Percentiles rank a stretch among this genome's conserved stretches.
Conservation (phyloP, 2,113 vertebrate genomes). For the Gambusia affinis region DNA sequence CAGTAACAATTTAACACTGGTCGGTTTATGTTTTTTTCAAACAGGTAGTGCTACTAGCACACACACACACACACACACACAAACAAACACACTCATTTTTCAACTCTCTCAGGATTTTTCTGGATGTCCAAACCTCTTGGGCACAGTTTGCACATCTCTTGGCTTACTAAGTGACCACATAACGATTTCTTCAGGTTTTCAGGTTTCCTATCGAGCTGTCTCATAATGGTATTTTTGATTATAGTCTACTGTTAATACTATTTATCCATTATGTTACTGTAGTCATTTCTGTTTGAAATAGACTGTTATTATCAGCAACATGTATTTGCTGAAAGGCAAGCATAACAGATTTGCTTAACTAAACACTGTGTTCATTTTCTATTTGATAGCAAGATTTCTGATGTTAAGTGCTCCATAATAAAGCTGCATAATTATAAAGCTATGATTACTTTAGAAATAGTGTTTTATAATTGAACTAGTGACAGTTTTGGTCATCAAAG, state of each 20-base stretch:
- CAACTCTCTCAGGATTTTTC: conserved; percentile 76
- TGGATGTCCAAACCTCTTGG: conserved; percentile 59
- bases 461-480: conserved; percentile 49
- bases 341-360: conserved; percentile 48
- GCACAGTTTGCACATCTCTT: conserved; percentile 74
- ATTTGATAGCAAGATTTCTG: conserved; percentile 30
- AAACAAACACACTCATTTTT: conserved; percentile 48
- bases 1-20: conserved; percentile 77
- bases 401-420: conserved; percentile 49
- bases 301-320: conserved; percentile 49
- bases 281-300: conserved; percentile 69
- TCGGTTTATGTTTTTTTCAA: conserved; percentile 52
- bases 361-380: conserved; percentile 65
- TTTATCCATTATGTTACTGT: conserved; percentile 73
- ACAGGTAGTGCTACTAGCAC: conserved; percentile 73
- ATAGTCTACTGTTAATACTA: conserved; percentile 63
- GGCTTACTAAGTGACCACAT: conserved; percentile 67
- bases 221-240: conserved; percentile 50
- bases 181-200: conserved; percentile 68
- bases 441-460: conserved; percentile 46
- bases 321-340: conserved; percentile 40
- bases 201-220: conserved; percentile 62
- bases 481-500: conserved; percentile 50
- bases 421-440: conserved; percentile 39
- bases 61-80: conserved; percentile 46